These are phyloP conservation scores for Sebastiscus albofasciatus DNA, from an alignment of 2,797 vertebrate genomes.

Conservation along the genomic window DNA sequence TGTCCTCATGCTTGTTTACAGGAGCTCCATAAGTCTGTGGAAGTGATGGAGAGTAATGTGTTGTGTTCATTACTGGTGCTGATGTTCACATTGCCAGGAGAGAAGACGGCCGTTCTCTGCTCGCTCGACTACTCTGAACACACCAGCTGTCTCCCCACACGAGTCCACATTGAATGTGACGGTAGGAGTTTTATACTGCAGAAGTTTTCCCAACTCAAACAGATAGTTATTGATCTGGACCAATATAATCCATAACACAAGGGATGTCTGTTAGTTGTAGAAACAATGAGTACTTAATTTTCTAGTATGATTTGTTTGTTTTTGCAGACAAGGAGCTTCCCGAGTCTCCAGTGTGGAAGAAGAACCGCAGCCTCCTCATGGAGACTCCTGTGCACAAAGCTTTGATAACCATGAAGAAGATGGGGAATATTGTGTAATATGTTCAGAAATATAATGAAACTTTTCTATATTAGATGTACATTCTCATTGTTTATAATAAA, in stretches of 20 bases:
- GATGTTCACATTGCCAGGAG: slow-evolving; percentile 60
- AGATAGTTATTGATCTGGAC: neutral
- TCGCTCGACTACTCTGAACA: slow-evolving; percentile 84
- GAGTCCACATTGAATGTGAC: slow-evolving; percentile 73
- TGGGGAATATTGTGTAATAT: slow-evolving; percentile 59
- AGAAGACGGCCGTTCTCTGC: slow-evolving; percentile 62
- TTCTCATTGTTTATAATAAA: neutral
- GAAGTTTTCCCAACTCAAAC: neutral
- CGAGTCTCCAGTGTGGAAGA: slow-evolving; percentile 74
- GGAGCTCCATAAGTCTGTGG: slow-evolving; percentile 79
- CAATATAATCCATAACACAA: neutral
- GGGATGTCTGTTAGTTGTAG: neutral
- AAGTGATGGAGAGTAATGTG: slow-evolving; percentile 87
- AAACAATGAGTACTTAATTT: neutral
- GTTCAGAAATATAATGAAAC: neutral
- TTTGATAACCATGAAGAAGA: slow-evolving; percentile 68
- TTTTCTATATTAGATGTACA: neutral
- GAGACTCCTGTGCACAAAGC: slow-evolving; percentile 79
- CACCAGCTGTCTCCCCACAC: slow-evolving; percentile 82
- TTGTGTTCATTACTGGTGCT: slow-evolving; percentile 85
- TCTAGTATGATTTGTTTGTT: neutral
- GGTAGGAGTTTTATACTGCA: slow-evolving; percentile 68
- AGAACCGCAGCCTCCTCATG: slow-evolving; percentile 65
- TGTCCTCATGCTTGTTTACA: slow-evolving; percentile 52
- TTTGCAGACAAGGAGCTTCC: slow-evolving; percentile 69